Evolutionary conservation across 2,113 vertebrate genomes (phyloP), one percentile per base, ranked within the genome.

Genomic region (Recurvirostra avosetta): DNA sequence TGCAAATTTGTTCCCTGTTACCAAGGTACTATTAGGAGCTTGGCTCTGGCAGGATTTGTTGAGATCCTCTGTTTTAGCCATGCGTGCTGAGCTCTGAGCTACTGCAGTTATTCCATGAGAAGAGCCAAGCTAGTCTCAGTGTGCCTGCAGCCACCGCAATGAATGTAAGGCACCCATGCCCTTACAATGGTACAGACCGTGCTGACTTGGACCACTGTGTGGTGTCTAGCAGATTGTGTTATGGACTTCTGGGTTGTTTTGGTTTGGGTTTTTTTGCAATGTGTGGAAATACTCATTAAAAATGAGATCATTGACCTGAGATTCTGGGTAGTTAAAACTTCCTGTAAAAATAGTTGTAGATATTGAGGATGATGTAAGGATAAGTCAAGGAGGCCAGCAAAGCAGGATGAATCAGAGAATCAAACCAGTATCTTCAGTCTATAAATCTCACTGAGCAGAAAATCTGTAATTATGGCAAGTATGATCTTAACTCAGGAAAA

Each of bases 361-460:
- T 71, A 55, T 50, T 80, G 47, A 80, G 6, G 18, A 85, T 89
- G 65, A 92, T 36, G 66, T 75, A 91, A 95, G 41, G n/a, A 36
- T 47, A 74, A 84, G 65, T 41, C 18, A 72, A 84, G 25, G 12
- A 71, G 26, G 26, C 16, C 73, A 91, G 21, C 10, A 71, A 94
- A 93, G 38, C 25, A 15, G 21, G 18, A 53, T 91, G 61, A 91
- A 78, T 84, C 68, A 95, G 36, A 84, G 41, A 62, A 77, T 81
- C 32, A 86, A 84, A 89, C 15, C 7, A 58, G 6, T 67, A 18
- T 52, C 38, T 74, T 94, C 34, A 55, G 25, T 34, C 20, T 75
- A 75, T 92, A 86, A 89, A 89, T 89, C 36, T 87, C 43, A 62
- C 11, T 19, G 40, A 76, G 47, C 6, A 83, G 55, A 88, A 92